Base-by-base conservation (phyloP, 1,140 invertebrate genomes). In the Drosophila funebris region DNA sequence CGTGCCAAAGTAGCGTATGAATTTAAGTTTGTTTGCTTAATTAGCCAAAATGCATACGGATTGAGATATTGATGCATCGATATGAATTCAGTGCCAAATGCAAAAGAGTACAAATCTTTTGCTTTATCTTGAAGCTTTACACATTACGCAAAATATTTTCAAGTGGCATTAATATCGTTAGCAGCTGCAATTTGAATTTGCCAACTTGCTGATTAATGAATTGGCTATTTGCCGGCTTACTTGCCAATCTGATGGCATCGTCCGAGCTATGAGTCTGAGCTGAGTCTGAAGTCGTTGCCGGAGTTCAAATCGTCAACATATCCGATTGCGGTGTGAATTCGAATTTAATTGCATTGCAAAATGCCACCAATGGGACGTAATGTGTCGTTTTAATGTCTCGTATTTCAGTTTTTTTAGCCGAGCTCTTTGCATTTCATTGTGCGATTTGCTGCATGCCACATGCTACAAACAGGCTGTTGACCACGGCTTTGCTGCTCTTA, bases 1-100 rank as follows among this genome's bases (percentile, higher is more conserved):
- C 74, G 67, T 75, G 67, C 76, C 73, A 78, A 81, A 82, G 81
- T 66, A 56, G 71, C 64, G 70, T 82, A 68, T 70, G 73, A 78
- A 8, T 24, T 64, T 14, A 64, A 64, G 52, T 73, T 67, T 63
- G 71, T 77, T 81, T 81, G 58, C 62, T 85, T 85, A 87, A 85
- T 85, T 81, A 85, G 78, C 81, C 82, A 87, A 31, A 24, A 39
- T 54, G 46, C 24, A 50, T 9, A 7, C 36, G 41, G 8, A n/a
- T 43, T 3, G 8, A 18, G 20, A 6, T 16, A 41, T 41, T 41
- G 37, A 48, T 61, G 57, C 24, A 62, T 46, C 58, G 46, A 61
- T 50, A 78, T 57, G 44, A 33, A 37, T 61, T 78, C 74, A 37
- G 31, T 43, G 50, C 52, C 24, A 61, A 41, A 58, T 43, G 31